These are phyloP conservation scores for Chaetoderma sp. DNA, from an alignment of 2,888 invertebrate genomes.

Conservation along the genomic window DNA sequence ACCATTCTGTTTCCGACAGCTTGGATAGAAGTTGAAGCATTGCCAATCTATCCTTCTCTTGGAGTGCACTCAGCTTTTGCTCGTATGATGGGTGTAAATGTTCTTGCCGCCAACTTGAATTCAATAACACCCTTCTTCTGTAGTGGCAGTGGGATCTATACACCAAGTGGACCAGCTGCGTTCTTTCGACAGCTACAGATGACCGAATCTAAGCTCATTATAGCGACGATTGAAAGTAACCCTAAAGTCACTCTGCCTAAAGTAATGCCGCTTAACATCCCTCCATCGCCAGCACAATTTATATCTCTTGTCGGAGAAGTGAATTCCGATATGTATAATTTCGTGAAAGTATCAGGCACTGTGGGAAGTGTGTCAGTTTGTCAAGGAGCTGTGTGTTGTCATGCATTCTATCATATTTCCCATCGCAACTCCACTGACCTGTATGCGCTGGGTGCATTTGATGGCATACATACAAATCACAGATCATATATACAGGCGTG, in stretches of 20 bases:
- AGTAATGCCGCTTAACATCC: no score
- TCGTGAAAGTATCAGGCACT: not conserved
- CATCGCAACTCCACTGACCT: not conserved
- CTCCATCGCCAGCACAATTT: no score
- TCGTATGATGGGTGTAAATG: slow-evolving; percentile 76
- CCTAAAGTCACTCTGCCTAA: no score
- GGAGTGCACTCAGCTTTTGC: slow-evolving; percentile 79
- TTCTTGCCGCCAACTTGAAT: slow-evolving; percentile 81
- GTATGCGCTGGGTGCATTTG: slow-evolving; percentile 1
- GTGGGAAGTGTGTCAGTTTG: not conserved
- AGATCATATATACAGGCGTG: not conserved
- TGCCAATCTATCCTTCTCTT: slow-evolving; percentile 73
- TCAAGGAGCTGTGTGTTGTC: not conserved
- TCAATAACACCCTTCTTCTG: slow-evolving; percentile 69
- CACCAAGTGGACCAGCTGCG: slow-evolving; percentile 54
- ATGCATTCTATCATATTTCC: not conserved
- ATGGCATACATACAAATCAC: not conserved
- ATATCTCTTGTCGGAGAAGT: no score
- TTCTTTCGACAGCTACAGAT: slow-evolving; percentile 1
- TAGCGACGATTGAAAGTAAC: not conserved
- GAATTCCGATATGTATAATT: not conserved
- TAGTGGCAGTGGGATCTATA: slow-evolving; percentile 83
- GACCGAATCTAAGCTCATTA: not conserved
- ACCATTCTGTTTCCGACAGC: slow-evolving; percentile 80
- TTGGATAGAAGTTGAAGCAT: slow-evolving; percentile 87